phyloP scores from a whole-genome alignment of 2,888 invertebrate species.

The Erebia palarica region DNA sequence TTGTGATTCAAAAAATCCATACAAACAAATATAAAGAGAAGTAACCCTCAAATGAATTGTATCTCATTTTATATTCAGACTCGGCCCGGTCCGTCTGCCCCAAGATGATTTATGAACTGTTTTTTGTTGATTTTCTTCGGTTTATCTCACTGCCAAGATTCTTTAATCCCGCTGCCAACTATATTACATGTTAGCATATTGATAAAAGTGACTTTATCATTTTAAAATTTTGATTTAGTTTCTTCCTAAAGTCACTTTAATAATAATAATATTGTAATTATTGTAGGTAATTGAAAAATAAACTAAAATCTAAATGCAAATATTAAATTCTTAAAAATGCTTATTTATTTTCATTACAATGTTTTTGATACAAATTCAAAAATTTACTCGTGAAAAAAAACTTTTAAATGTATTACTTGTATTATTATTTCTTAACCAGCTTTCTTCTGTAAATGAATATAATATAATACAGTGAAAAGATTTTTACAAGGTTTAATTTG shows the following conservation, averaged over 20 bases:
- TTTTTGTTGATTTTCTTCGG: conserved; percentile 69
- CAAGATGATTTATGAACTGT: conserved; percentile 70
- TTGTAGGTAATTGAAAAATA: too few relatives aligned
- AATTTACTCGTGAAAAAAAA: too few relatives aligned
- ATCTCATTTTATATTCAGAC: conserved; percentile 70
- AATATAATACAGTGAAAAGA: too few relatives aligned
- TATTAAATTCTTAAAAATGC: too few relatives aligned
- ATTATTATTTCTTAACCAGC: too few relatives aligned
- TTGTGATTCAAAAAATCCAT: conserved; percentile 9
- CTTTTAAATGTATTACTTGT: too few relatives aligned
- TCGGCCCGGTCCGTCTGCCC: conserved; percentile 65
- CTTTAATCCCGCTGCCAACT: conserved; percentile 60
- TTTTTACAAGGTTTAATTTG: too few relatives aligned
- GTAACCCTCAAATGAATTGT: conserved; percentile 67
- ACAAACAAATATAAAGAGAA: conserved; percentile 55
- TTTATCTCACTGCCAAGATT: conserved; percentile 58
- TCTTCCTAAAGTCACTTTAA: not conserved
- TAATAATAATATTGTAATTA: too few relatives aligned
- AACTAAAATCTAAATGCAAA: too few relatives aligned
- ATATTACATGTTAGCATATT: conserved; percentile 68
- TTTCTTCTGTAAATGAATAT: too few relatives aligned
- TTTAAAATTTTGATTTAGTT: conserved; percentile 26
- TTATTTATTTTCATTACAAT: too few relatives aligned
- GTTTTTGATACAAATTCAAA: too few relatives aligned
- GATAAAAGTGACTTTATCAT: conserved; percentile 52